Conservation (phyloP, 2,888 invertebrate genomes). For the Leptinotarsa rubiginosa region DNA sequence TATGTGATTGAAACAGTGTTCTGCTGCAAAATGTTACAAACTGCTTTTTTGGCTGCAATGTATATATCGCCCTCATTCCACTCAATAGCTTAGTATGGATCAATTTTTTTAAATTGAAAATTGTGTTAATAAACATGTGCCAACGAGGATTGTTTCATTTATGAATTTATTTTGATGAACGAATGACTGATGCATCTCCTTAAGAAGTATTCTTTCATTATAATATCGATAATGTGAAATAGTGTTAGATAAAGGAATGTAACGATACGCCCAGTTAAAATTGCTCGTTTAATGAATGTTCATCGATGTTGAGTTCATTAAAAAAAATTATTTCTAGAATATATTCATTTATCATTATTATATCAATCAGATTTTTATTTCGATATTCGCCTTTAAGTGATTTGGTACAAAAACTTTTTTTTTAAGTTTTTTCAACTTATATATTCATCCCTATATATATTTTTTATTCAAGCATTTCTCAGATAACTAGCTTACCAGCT, state of each 20-base stretch:
- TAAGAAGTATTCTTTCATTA: too few relatives aligned
- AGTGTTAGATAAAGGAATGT: too few relatives aligned
- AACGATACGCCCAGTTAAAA: too few relatives aligned
- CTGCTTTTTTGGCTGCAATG: constrained; percentile 45
- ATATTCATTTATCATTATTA: too few relatives aligned
- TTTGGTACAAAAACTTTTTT: neutral
- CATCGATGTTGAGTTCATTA: too few relatives aligned
- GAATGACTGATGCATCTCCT: neutral
- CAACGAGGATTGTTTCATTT: constrained; percentile 27
- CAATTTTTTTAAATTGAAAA: constrained; percentile 14
- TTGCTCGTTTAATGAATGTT: too few relatives aligned
- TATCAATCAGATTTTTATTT: too few relatives aligned
- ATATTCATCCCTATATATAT: neutral
- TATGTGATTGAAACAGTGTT: constrained; percentile 49
- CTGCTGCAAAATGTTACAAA: constrained; percentile 42
- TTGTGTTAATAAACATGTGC: constrained; percentile 31
- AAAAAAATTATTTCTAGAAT: too few relatives aligned
- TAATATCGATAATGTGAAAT: too few relatives aligned
- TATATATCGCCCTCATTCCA: constrained; percentile 16
- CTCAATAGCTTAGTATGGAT: constrained; percentile 20
- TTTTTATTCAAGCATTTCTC: constrained; percentile 48
- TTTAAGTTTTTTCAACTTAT: neutral
- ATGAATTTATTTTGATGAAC: neutral
- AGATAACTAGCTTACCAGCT: constrained; percentile 52
- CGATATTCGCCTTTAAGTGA: too few relatives aligned